Percentiles rank a stretch among this genome's conserved stretches.
These are phyloP conservation scores for Caenorhabditis drosophilae DNA, from an alignment of 2,888 invertebrate genomes.

Conservation along the genomic window DNA sequence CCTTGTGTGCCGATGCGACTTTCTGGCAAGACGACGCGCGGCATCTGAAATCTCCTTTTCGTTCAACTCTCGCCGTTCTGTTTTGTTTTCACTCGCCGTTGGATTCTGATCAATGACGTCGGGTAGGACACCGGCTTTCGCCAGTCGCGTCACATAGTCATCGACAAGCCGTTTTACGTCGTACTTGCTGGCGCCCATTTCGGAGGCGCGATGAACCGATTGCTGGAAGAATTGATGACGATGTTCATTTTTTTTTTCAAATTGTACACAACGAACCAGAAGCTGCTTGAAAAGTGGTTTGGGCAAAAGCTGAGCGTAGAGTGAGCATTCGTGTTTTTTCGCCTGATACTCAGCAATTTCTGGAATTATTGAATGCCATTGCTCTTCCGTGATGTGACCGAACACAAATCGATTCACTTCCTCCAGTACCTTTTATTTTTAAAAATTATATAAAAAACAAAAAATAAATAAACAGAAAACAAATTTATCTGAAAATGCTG, in stretches of 20 bases:
- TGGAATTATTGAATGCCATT: constrained; percentile 42
- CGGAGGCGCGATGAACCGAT: constrained; percentile 47
- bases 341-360: constrained; percentile 45
- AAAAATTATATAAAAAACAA: neutral
- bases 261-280: constrained; percentile 30
- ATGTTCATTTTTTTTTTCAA: neutral
- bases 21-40: constrained; percentile 25
- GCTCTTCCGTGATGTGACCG: constrained; percentile 34
- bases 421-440: no score
- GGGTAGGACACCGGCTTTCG: constrained; percentile 35
- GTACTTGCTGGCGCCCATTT: constrained; percentile 47
- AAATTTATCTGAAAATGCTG: neutral
- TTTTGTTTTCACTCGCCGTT: constrained; percentile 3
- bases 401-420: constrained; percentile 35
- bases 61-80: neutral
- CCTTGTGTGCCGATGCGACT: constrained; percentile 17
- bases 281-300: constrained; percentile 42
- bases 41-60: constrained; percentile 15
- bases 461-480: constrained; percentile 2
- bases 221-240: constrained; percentile 17
- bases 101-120: constrained; percentile 30
- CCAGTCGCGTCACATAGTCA: constrained; percentile 44
- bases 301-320: constrained; percentile 55
- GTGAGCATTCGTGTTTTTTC: constrained; percentile 49
- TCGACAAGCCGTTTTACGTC: constrained; percentile 51